These are phyloP conservation scores for Metalampra italica DNA, from an alignment of 2,888 invertebrate genomes.

Conservation along the genomic window DNA sequence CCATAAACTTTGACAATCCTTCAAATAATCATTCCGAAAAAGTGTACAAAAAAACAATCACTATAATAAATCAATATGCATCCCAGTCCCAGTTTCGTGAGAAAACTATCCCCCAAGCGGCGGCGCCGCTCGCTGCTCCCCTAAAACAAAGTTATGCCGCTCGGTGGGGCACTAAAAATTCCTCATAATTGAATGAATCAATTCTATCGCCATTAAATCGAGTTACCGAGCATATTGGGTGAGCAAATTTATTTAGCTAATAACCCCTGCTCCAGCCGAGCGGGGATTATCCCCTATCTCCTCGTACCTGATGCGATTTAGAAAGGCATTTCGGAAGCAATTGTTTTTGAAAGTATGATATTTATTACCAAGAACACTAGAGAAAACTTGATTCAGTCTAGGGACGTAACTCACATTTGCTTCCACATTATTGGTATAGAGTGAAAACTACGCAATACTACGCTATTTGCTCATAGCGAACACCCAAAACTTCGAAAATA, in stretches of 20 bases:
- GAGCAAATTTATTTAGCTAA: slow-evolving; percentile 78
- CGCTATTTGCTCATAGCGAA: too few relatives aligned
- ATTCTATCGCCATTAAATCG: slow-evolving; percentile 78
- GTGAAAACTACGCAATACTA: too few relatives aligned
- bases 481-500: too few relatives aligned
- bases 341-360: slow-evolving; percentile 1
- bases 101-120: slow-evolving; percentile 56
- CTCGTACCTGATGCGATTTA: slow-evolving; percentile 1
- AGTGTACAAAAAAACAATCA: too few relatives aligned
- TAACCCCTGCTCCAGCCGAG: slow-evolving; percentile 53
- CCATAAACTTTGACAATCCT: too few relatives aligned
- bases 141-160: slow-evolving; percentile 73
- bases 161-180: slow-evolving; percentile 75
- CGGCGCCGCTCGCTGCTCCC: slow-evolving; percentile 25
- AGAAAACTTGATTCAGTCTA: too few relatives aligned
- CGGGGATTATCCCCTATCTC: slow-evolving; percentile 43
- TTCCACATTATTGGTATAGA: too few relatives aligned
- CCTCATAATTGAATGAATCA: slow-evolving; percentile 78
- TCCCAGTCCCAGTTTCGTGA: slow-evolving; percentile 53
- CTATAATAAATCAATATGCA: slow-evolving; percentile 50
- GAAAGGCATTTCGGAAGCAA: slow-evolving; percentile 1
- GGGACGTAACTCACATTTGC: too few relatives aligned
- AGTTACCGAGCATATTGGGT: slow-evolving; percentile 77
- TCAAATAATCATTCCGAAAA: too few relatives aligned
- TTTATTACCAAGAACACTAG: neutral